Evolutionary conservation across 1,140 invertebrate genomes (phyloP).

Genomic region (Drosophila punjabiensis): DNA sequence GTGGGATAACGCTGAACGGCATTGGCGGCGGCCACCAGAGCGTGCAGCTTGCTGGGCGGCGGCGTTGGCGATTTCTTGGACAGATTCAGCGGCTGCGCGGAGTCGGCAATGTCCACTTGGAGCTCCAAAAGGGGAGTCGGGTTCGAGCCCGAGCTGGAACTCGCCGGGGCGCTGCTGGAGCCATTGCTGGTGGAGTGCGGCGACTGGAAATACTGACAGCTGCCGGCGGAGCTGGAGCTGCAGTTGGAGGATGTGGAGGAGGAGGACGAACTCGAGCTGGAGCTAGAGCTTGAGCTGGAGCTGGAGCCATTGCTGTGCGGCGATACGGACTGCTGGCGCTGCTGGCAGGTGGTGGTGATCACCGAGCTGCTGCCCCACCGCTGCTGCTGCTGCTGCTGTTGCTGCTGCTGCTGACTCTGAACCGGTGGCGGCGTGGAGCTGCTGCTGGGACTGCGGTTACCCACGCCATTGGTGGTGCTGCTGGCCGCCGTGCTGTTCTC

Average conservation of each 20-base stretch:
- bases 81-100: slow-evolving; percentile 93
- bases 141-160: slow-evolving; percentile 84
- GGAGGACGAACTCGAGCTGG: slow-evolving; percentile 61
- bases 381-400: slow-evolving; percentile 45
- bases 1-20: slow-evolving; percentile 78
- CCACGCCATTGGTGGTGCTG: slow-evolving; percentile 59
- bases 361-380: slow-evolving; percentile 78
- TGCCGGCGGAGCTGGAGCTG: slow-evolving; percentile 56
- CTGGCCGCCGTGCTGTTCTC: slow-evolving; percentile 84
- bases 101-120: slow-evolving; percentile 92
- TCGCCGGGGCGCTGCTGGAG: slow-evolving; percentile 86
- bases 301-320: slow-evolving; percentile 67
- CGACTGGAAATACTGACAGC: slow-evolving; percentile 86
- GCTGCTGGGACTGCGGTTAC: slow-evolving; percentile 74
- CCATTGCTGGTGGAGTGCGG: slow-evolving; percentile 84
- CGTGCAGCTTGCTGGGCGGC: slow-evolving; percentile 87
- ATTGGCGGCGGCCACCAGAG: slow-evolving; percentile 73
- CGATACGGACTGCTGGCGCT: slow-evolving; percentile 83
- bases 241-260: slow-evolving; percentile 50
- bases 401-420: slow-evolving; percentile 18
- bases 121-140: slow-evolving; percentile 88
- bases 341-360: slow-evolving; percentile 86
- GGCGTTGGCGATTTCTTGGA: slow-evolving; percentile 95
- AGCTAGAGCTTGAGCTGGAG: slow-evolving; percentile 59
- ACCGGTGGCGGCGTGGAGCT: slow-evolving; percentile 52